Evolutionary conservation across 1,140 invertebrate genomes (phyloP), one percentile per base, ranked within the genome.

Genomic region (Trichomalopsis sarcophagae): DNA sequence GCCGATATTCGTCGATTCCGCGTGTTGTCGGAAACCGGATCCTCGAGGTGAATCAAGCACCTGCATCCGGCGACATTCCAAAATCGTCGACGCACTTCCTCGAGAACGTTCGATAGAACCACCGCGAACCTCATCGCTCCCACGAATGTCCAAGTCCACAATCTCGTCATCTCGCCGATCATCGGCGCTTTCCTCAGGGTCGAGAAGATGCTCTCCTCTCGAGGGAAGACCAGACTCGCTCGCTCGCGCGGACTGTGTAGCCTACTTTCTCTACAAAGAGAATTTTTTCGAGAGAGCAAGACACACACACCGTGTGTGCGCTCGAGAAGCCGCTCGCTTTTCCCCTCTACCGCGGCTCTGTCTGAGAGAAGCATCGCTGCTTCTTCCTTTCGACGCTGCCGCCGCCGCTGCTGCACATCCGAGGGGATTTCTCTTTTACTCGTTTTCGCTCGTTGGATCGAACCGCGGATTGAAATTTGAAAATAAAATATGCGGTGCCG

Each of bases 191-290:
- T 80, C 80, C 75, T 79, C 76, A 80, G 88, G 84, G 66, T 82
- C 80, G 84, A 66, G 87, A 82, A 73, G 86, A 87, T 87, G 89
- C 88, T 88, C 83, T 27, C 27, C 73, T 74, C 78, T 74, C 78
- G 71, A 66, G 66, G 66, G 84, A 11, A 33, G 30, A 33, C n/a
- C 23, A 71, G 74, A 82, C 81, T 78, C 80, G 66, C 77, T 86
- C 87, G 86, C 78, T 14, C 30, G 75, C 87, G 87, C 87, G 80
- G 75, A 86, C 87, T 84, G 84, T 80, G 79, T 91, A 92, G 90
- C 91, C 92, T 92, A 92, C 92, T 92, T 92, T 92, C 92, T 92
- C 91, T 88, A 87, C 88, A 88, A 89, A 91, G 90, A 89, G 91
- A 92, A 92, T 92, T 91, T 90, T 90, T 88, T 76, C 47, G 73